phyloP scores from a whole-genome alignment of 2,113 vertebrate genomes.

The Crotalus horridus region DNA sequence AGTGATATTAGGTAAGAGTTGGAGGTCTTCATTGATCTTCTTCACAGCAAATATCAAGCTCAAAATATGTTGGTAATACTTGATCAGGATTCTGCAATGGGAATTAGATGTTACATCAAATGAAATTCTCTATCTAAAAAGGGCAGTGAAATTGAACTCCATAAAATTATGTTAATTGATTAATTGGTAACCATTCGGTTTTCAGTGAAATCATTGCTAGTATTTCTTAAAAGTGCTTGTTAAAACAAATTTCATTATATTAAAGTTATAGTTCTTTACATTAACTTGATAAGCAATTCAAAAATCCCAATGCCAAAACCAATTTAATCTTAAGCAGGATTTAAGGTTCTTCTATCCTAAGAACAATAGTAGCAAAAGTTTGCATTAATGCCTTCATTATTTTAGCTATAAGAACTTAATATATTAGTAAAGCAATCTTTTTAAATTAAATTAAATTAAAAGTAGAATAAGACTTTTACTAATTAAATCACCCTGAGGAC shows the following conservation, averaged over 20 bases:
- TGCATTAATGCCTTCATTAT: neutral
- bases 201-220: neutral
- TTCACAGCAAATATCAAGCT: neutral
- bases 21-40: neutral
- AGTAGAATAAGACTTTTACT: neutral
- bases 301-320: neutral
- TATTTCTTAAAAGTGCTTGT: neutral
- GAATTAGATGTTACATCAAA: neutral
- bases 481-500: neutral
- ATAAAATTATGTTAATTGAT: neutral
- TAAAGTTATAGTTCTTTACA: neutral
- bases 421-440: neutral
- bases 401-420: neutral
- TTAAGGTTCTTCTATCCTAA: neutral
- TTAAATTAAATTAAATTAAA: neutral
- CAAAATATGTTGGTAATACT: neutral
- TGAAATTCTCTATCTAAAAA: neutral
- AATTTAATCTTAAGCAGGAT: neutral
- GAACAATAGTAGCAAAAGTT: neutral
- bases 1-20: neutral
- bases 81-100: neutral
- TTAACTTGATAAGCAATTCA: neutral
- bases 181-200: neutral
- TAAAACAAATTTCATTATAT: neutral
- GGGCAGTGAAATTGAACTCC: neutral